Evolutionary conservation across 2,888 invertebrate genomes (phyloP), one percentile per base, ranked within the genome.

Genomic region (Mactromeris polynyma): DNA sequence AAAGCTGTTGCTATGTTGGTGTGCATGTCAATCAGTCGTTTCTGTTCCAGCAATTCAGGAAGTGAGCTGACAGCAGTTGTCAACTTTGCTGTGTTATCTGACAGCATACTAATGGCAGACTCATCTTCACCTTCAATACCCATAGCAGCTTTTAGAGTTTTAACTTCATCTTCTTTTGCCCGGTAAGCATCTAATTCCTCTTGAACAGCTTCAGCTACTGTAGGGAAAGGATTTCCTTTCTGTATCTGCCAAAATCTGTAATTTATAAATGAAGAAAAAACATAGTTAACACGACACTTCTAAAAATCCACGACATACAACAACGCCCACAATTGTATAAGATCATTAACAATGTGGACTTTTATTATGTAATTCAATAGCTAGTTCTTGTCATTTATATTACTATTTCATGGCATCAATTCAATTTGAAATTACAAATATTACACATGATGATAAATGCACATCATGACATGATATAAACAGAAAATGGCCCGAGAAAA

Each of bases 191-290:
- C 99, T 89, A 99, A 97, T 97, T 99, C 99, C 97, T 99, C 99
- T 96, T 99, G 99, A 93, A 99, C 99, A 7, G 99, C 99, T 97
- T 99, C 99, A 2, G 99, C 99, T 0, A 99, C 99, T 1, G 96
- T 95, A 11, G 97, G 97, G 93, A 97, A 97, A 19, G 97, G 97
- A 92, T 97, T 97, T 38, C 99, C 99, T 97, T 99, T 99, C 96
- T 99, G 99, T 86, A 98, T 98, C 40, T 97, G 97, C 99, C 99
- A 99, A 96, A 99, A 98, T 90, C 98, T 83, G 31, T 42, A 82
- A 82, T 42, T 46, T 1, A 46, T n/a, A n/a, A n/a, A n/a, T 19
- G 21, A 7, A 46, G 31, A 26, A 46, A n/a, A n/a, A n/a, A n/a
- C n/a, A n/a, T n/a, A n/a, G n/a, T n/a, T n/a, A n/a, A n/a, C n/a